Percentiles rank a stretch among this genome's conserved stretches.
These are phyloP conservation scores for Saccopteryx leptura DNA, from an alignment of 2,113 vertebrate species.

Conservation along the genomic window DNA sequence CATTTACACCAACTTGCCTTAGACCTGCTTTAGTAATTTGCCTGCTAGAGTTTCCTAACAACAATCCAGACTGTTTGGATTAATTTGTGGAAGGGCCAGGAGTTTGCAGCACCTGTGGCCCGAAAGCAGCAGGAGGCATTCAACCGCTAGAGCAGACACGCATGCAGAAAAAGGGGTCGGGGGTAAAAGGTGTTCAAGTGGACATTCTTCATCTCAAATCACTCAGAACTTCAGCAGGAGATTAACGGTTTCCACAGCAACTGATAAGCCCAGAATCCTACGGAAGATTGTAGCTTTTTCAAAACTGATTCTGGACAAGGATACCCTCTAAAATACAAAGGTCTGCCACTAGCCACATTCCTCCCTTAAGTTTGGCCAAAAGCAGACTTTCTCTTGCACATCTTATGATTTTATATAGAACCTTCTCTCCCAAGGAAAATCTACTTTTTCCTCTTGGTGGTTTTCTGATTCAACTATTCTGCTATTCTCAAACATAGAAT, in stretches of 20 bases:
- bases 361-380: neutral
- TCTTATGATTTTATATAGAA: neutral
- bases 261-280: neutral
- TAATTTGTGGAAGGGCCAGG: neutral
- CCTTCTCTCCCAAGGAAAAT: neutral
- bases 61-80: neutral
- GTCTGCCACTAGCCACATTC: neutral
- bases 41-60: conserved; percentile 22
- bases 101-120: neutral
- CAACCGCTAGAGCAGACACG: neutral
- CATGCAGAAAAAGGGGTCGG: neutral
- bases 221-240: conserved; percentile 51
- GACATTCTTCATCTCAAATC: conserved; percentile 56
- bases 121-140: neutral
- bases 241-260: conserved; percentile 56
- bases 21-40: neutral
- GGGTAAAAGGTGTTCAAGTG: neutral
- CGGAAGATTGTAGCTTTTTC: neutral
- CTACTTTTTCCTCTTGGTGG: neutral
- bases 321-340: neutral
- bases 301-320: neutral
- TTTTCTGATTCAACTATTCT: neutral
- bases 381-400: neutral
- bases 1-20: conserved; percentile 22
- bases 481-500: neutral